These are phyloP conservation scores for Gandaritis pyraliata DNA, from an alignment of 2,888 invertebrate genomes.

Conservation along the genomic window DNA sequence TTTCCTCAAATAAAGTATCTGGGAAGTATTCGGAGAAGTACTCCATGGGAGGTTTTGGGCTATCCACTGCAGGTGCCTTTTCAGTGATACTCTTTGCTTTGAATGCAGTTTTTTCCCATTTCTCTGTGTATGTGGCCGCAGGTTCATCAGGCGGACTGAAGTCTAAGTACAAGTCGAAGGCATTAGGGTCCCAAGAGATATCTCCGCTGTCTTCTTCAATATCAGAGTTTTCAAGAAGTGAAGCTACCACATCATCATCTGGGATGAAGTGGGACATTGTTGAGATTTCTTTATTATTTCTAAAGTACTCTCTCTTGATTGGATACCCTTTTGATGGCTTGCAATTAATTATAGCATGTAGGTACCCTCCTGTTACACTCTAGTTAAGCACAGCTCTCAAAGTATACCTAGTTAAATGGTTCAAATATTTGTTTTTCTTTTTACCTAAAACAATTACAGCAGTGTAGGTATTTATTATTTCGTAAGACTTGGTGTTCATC, in stretches of 20 bases:
- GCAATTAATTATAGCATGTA: background rate
- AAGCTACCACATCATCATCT: conserved; percentile 29
- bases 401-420: too few species aligned
- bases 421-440: too few species aligned
- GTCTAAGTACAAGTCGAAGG: conserved; percentile 24
- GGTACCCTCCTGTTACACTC: too few species aligned
- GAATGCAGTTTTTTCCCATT: conserved; percentile 30
- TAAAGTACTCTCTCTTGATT: background rate
- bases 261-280: conserved; percentile 25
- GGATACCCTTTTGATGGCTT: background rate
- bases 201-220: conserved; percentile 30
- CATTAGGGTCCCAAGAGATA: conserved; percentile 25
- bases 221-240: conserved; percentile 42
- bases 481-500: too few species aligned
- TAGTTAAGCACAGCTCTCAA: too few species aligned
- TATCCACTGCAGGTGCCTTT: conserved; percentile 19
- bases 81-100: conserved; percentile 21
- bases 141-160: conserved; percentile 20
- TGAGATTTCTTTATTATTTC: background rate
- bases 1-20: conserved; percentile 34
- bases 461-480: too few species aligned
- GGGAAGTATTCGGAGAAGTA: conserved; percentile 32
- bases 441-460: too few species aligned
- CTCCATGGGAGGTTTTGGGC: conserved; percentile 27
- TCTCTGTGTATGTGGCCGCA: conserved; percentile 2